Conservation (phyloP, 2,888 invertebrate genomes). For the Carpatolechia fugitivella region DNA sequence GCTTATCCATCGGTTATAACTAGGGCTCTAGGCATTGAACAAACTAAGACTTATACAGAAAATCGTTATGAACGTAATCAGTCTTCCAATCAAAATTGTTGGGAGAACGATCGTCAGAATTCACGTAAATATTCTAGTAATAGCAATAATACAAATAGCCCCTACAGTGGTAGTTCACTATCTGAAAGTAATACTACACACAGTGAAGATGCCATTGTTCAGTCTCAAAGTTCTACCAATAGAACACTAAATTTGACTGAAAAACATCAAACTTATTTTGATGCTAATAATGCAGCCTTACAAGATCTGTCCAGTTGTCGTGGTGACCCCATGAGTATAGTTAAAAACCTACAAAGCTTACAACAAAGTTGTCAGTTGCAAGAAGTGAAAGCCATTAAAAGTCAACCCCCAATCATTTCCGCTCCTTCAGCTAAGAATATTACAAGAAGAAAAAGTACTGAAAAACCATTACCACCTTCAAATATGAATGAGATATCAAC, state of each 20-base stretch:
- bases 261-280: slow-evolving; percentile 82
- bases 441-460: slow-evolving; percentile 81
- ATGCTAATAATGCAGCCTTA: slow-evolving; percentile 80
- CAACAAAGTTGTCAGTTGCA: slow-evolving; percentile 81
- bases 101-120: slow-evolving; percentile 77
- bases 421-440: slow-evolving; percentile 45
- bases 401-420: slow-evolving; percentile 31
- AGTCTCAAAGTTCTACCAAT: slow-evolving; percentile 64
- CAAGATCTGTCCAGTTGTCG: slow-evolving; percentile 87
- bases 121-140: slow-evolving; percentile 72
- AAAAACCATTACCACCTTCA: slow-evolving; percentile 63
- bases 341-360: slow-evolving; percentile 83
- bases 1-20: slow-evolving; percentile 92
- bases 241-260: slow-evolving; percentile 69
- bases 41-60: slow-evolving; percentile 75
- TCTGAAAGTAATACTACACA: slow-evolving; percentile 69
- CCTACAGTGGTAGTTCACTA: slow-evolving; percentile 58
- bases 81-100: slow-evolving; percentile 74
- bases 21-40: slow-evolving; percentile 83
- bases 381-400: slow-evolving; percentile 75
- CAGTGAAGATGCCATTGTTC: slow-evolving; percentile 61
- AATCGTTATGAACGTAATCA: slow-evolving; percentile 77
- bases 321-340: slow-evolving; percentile 87
- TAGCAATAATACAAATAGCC: slow-evolving; percentile 60
- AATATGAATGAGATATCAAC: slow-evolving; percentile 77